A percentile compares a stretch with the other conserved stretches of the same genome.
These are phyloP conservation scores for Malurus splendens DNA, from an alignment of 2,797 vertebrate genomes.

Conservation along the genomic window DNA sequence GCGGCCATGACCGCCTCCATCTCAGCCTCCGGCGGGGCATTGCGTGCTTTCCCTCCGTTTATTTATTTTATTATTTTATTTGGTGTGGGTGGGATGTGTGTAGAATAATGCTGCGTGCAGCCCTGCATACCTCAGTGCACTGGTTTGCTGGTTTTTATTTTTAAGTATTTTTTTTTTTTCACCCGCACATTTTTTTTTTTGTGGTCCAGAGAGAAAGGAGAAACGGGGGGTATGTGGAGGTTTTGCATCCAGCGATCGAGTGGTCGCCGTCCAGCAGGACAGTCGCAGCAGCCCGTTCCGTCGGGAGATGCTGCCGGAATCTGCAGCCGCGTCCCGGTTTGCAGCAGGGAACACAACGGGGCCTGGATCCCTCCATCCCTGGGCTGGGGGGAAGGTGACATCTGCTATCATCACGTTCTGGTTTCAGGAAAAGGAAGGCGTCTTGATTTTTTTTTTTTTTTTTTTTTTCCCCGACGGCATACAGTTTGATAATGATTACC, in stretches of 20 bases:
- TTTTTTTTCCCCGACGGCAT: too few species aligned
- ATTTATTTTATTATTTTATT: background rate
- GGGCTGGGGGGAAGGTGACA: background rate
- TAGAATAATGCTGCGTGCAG: background rate
- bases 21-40: background rate
- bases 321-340: background rate
- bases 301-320: background rate
- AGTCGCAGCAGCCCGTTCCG: background rate
- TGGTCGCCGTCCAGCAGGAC: background rate
- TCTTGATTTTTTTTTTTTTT: background rate
- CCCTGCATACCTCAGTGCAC: fast-evolving
- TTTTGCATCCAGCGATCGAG: background rate
- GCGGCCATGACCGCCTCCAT: background rate
- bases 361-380: background rate
- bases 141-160: background rate
- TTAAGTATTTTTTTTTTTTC: too few species aligned
- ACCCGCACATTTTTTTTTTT: background rate
- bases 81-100: background rate
- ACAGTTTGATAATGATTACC: background rate
- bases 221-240: background rate
- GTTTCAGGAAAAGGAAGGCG: background rate
- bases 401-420: background rate
- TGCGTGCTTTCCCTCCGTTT: background rate
- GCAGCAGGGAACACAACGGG: fast-evolving
- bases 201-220: background rate